Evolutionary conservation across 1,140 invertebrate genomes (phyloP).

Genomic region (Rhagoletis zephyria): DNA sequence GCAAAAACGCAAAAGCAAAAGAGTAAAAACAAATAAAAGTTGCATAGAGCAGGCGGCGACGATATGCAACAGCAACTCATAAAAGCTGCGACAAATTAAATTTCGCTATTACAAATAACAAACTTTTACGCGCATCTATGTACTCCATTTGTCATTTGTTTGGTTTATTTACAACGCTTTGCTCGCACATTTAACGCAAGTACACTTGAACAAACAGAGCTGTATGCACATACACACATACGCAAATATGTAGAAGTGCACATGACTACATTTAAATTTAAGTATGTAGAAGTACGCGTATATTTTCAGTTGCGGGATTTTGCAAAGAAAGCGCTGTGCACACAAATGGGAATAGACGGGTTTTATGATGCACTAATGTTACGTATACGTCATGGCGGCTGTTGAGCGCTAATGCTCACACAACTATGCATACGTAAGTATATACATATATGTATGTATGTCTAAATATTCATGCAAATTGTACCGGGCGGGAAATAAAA

Average conservation of each 20-base stretch:
- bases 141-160: constrained; percentile 32
- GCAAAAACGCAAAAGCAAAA: not conserved
- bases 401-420: not conserved
- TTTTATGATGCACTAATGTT: constrained; percentile 35
- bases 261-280: not conserved
- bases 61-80: not conserved
- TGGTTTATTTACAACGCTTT: constrained; percentile 48
- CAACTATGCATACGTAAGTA: not conserved
- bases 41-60: not conserved
- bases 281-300: not conserved
- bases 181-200: not conserved
- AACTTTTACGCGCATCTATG: constrained; percentile 29
- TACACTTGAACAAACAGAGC: constrained; percentile 8
- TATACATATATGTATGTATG: not conserved
- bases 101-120: not conserved
- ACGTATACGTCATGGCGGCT: constrained; percentile 27
- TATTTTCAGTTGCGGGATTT: not conserved
- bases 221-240: not conserved
- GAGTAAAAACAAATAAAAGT: not conserved
- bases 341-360: constrained; percentile 34
- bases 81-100: constrained; percentile 21
- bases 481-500: constrained; percentile 18
- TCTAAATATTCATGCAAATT: not conserved
- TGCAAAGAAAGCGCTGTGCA: not conserved
- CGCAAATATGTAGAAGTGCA: not conserved